Percentiles rank a stretch among this genome's conserved stretches.
Evolutionary conservation across 2,113 vertebrate species (phyloP).

Genomic region (Catharus bicknelli): DNA sequence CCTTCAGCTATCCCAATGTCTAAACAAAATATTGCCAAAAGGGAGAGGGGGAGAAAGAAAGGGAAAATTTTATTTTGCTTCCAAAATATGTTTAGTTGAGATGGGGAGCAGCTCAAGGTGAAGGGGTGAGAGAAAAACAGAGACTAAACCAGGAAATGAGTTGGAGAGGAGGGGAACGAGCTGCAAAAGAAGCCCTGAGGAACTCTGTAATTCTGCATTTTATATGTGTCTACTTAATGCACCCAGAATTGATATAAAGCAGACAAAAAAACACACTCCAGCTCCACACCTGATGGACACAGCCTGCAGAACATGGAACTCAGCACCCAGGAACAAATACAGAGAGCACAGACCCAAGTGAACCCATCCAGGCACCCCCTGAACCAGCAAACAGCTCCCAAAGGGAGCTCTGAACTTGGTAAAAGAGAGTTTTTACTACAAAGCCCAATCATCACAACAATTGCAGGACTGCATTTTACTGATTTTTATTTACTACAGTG

Average conservation of each 20-base stretch:
- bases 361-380: accelerated
- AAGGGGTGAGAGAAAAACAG: background rate
- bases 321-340: background rate
- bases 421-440: background rate
- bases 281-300: background rate
- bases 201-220: background rate
- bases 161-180: background rate
- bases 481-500: background rate
- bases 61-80: background rate
- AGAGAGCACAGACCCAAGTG: background rate
- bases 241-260: background rate
- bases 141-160: background rate
- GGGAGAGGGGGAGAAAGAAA: accelerated
- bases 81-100: background rate
- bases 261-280: background rate
- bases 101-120: background rate
- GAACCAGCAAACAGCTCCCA: background rate
- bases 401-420: background rate
- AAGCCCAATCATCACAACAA: background rate
- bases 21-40: background rate
- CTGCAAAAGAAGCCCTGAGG: background rate
- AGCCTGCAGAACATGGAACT: background rate
- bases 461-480: background rate
- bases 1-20: background rate
- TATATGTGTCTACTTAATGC: background rate